Base-by-base conservation (phyloP, 2,888 invertebrate genomes). In the Crossocerus cetratus region DNA sequence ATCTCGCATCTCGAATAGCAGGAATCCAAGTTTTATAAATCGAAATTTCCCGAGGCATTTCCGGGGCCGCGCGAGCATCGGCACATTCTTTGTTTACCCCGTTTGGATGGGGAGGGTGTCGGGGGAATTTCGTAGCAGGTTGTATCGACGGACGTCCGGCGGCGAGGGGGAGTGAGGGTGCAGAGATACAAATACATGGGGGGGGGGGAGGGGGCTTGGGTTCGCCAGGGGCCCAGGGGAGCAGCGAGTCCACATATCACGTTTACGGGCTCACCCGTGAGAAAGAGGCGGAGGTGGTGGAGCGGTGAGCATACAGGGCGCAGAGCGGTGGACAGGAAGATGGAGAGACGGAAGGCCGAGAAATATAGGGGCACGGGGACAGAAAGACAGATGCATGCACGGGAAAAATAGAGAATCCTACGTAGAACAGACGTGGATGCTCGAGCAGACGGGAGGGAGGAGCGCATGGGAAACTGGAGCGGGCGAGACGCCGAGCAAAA, bases 231-330 rank as follows among this genome's bases (percentile, higher is more conserved):
- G n/a, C 49, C 16, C 49, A 14, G 5, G 32, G 20, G 18, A 44
- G 65, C 64, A 62, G 65, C 44, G 55, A 59, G 59, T 56, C 59
- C 43, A 45, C 44, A 63, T 66, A 71, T 74, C 63, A 64, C 58
- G 63, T 59, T 74, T 49, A 56, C 66, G 14, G 16, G 21, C 42
- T 43, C 59, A 2, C 20, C 1, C 21, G 22, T 8, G 23, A 13
- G 49, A 58, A n/a, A 22, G 14, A 43, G 42, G 16, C 8, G n/a
- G 43, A 58, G 5, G 18, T 3, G 3, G 32, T 11, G 13, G 16
- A 66, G 58, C n/a, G 45, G 32, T 43, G 55, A 44, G 42, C n/a
- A 62, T 5, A n/a, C 20, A n/a, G 2, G 14, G 8, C n/a, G 22
- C 11, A 16, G 45, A 49, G 49, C 23, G 14, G 11, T 18, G 14